Evolutionary conservation across 2,797 vertebrate species (phyloP), one percentile per base, ranked within the genome.

Genomic region (Catamblyrhynchus diadema): DNA sequence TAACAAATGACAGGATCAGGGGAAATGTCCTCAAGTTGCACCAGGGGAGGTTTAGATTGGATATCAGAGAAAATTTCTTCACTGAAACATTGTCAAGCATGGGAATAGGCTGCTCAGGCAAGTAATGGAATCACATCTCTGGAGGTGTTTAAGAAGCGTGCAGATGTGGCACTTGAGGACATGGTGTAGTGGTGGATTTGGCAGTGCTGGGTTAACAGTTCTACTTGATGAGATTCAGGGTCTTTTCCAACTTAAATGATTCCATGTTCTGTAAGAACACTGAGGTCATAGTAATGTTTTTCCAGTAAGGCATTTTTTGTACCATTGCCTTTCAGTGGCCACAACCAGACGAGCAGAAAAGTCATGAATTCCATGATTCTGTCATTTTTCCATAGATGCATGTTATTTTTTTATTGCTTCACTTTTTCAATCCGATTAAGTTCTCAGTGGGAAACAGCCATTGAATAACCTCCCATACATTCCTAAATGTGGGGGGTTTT

Each of bases 61-160:
- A 51, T 71, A 17, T 64, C 9, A 41, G 4, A n/a, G 32, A 51
- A 89, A 45, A 27, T 32, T 23, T 70, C 57, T 64, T 59, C 44
- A 33, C 51, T 32, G 37, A 10, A 65, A 7, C 1, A 3, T 41
- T 71, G 33, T 64, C 25, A 71, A 65, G 10, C 24, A 14, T 6
- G 51, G 72, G 50, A 78, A 77, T 6, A 65, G 18, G 51, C 39
- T 83, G 39, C 18, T 19, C 39, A 83, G 51, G 15, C 10, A 45
- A 57, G 33, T 2, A 3, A 12, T 32, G 30, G 25, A 51, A 30
- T 41, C 21, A 8, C 25, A 35, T 44, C 33, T 10, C 59, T 41
- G 59, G 30, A 35, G 44, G 10, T 41, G 32, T 28, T 89, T 44
- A 41, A 45, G 33, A 41, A 44, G 9, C 0, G 0, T 28, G 18